Evolutionary conservation across 1,140 invertebrate genomes (phyloP).

Genomic region (Panulirus ornatus): DNA sequence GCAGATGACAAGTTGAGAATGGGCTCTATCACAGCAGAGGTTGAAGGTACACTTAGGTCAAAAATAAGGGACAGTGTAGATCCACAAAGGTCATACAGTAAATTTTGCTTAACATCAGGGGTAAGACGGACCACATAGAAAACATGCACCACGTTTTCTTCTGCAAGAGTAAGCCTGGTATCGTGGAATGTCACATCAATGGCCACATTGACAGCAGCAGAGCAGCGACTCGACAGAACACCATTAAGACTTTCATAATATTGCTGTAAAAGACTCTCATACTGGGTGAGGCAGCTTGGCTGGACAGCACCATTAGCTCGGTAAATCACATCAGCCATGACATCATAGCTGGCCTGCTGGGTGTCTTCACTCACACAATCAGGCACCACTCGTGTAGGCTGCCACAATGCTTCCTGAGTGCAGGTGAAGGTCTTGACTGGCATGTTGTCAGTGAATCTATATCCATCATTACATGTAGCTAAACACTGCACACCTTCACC

Average conservation of each 20-base stretch:
- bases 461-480: slow-evolving; percentile 94
- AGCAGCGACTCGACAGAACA: slow-evolving; percentile 93
- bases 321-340: slow-evolving; percentile 92
- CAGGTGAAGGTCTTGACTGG: slow-evolving; percentile 91
- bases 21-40: slow-evolving; percentile 93
- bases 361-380: slow-evolving; percentile 96
- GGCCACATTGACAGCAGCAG: slow-evolving; percentile 92
- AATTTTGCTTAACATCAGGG: slow-evolving; percentile 90
- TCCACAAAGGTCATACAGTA: slow-evolving; percentile 95
- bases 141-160: slow-evolving; percentile 92
- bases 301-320: slow-evolving; percentile 92
- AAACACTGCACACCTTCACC: slow-evolving; percentile 89
- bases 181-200: slow-evolving; percentile 95
- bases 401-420: slow-evolving; percentile 87
- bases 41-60: slow-evolving; percentile 94
- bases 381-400: slow-evolving; percentile 90
- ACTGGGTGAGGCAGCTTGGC: slow-evolving; percentile 89
- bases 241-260: slow-evolving; percentile 89
- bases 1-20: slow-evolving; percentile 90
- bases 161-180: slow-evolving; percentile 85
- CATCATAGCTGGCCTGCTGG: slow-evolving; percentile 95
- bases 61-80: slow-evolving; percentile 95
- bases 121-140: slow-evolving; percentile 92
- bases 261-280: slow-evolving; percentile 87
- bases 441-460: slow-evolving; percentile 93